These are phyloP conservation scores for Vombatus ursinus DNA, from an alignment of 2,113 vertebrate species.

Conservation along the genomic window DNA sequence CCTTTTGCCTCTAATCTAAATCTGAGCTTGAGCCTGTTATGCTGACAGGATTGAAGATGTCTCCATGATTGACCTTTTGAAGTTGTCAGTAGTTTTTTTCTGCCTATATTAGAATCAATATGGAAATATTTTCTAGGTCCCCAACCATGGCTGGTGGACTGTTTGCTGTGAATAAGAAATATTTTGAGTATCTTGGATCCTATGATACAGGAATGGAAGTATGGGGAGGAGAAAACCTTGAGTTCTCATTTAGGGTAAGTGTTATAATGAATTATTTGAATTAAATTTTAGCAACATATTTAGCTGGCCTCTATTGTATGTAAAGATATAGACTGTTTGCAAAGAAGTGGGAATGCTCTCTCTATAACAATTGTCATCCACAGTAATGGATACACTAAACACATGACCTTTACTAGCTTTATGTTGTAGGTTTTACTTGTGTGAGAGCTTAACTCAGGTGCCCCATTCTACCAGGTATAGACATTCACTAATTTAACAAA, in stretches of 20 bases:
- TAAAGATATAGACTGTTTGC: neutral
- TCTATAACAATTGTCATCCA: neutral
- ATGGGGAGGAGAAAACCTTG: constrained; percentile 99
- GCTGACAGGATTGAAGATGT: neutral
- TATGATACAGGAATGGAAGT: constrained; percentile 99
- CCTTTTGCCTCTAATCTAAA: neutral
- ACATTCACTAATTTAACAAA: neutral
- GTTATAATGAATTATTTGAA: constrained; percentile 15
- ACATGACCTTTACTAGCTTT: neutral
- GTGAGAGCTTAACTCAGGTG: neutral
- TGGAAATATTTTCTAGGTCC: constrained; percentile 84
- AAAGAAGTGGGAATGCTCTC: neutral
- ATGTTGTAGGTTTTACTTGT: neutral
- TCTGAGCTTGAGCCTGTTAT: neutral
- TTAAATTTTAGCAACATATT: neutral
- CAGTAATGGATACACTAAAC: neutral
- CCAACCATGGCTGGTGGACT: constrained; percentile 99
- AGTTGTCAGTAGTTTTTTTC: neutral
- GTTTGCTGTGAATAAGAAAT: constrained; percentile 94
- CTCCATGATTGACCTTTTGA: neutral
- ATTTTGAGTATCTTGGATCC: constrained; percentile 97
- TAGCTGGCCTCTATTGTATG: neutral
- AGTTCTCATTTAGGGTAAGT: constrained; percentile 98
- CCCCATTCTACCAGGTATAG: neutral
- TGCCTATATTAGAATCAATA: neutral